Evolutionary conservation across 2,888 invertebrate species (phyloP), one percentile per base, ranked within the genome.

Genomic region (Scaptomyza polygonia): DNA sequence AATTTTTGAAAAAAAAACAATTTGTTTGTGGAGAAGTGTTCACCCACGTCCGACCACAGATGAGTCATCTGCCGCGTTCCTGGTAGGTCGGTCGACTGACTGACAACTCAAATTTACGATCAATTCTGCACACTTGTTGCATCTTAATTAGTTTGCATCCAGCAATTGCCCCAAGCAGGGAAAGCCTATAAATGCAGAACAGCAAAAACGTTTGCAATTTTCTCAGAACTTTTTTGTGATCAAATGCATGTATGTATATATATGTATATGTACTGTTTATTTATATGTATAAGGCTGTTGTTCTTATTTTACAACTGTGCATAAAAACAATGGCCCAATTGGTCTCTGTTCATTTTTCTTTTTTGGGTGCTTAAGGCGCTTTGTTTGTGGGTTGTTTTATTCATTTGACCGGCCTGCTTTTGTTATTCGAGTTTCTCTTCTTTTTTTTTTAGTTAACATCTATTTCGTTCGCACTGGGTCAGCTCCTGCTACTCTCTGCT

Each of bases 41-140:
- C 32, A 48, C 25, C 44, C 44, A 56, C 48, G n/a, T 39, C 3
- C 16, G 2, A 16, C 18, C 7, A 3, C 3, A 30, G 32, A 59
- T 81, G 76, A 73, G 43, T 83, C 73, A 80, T 58, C 61, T 40
- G 57, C 27, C 48, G 44, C n/a, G 57, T 77, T 86, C 77, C 67
- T 58, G 78, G 72, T 70, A 75, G 18, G 8, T 29, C 29, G 29
- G 3, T 8, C 3, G n/a, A 32, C 48, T 14, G 64, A 36, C 56
- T 16, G 77, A 61, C 69, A 84, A 78, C 72, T 69, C 54, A 25
- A 42, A 54, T 67, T 70, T 49, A 62, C 29, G 67, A 34, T 40
- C 47, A 45, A 42, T 49, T 27, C 45, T 25, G 18, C 16, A 51
- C 72, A 69, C 82, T 72, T 78, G 81, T 73, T 61, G 87, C 85